Conservation (phyloP, 1,140 invertebrate species). For the Aphidius ervi region DNA sequence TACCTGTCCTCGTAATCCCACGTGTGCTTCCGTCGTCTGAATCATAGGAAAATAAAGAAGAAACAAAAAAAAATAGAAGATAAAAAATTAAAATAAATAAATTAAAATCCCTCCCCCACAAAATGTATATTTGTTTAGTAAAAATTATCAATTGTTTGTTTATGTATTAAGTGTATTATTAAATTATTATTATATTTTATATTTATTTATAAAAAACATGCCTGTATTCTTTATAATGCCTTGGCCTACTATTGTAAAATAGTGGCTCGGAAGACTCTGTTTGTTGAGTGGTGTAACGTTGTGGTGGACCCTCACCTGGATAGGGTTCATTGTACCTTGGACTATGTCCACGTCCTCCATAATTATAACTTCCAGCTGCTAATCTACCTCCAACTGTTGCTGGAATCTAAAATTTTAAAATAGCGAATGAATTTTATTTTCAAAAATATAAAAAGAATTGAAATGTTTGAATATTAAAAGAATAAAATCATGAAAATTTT, state of each 20-base stretch:
- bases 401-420: slow-evolving; percentile 35
- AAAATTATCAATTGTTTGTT: too few species aligned
- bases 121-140: background rate
- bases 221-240: slow-evolving; percentile 58
- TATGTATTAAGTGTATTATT: background rate
- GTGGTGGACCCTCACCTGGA: slow-evolving; percentile 53
- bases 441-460: slow-evolving; percentile 1
- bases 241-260: slow-evolving; percentile 85
- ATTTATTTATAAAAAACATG: slow-evolving; percentile 11
- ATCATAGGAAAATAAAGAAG: slow-evolving; percentile 9
- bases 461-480: too few species aligned
- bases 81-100: background rate
- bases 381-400: slow-evolving; percentile 36
- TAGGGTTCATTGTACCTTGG: slow-evolving; percentile 51
- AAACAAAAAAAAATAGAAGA: slow-evolving; percentile 34
- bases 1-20: slow-evolving; percentile 64
- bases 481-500: too few species aligned
- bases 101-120: background rate
- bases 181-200: too few species aligned
- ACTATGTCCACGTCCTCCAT: slow-evolving; percentile 49
- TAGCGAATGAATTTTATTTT: too few species aligned
- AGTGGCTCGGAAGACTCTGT: slow-evolving; percentile 69
- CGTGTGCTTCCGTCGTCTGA: slow-evolving; percentile 58
- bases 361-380: slow-evolving; percentile 43
- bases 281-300: slow-evolving; percentile 50